Base-by-base conservation (phyloP, 2,888 invertebrate genomes). In the Scotopteryx bipunctaria region DNA sequence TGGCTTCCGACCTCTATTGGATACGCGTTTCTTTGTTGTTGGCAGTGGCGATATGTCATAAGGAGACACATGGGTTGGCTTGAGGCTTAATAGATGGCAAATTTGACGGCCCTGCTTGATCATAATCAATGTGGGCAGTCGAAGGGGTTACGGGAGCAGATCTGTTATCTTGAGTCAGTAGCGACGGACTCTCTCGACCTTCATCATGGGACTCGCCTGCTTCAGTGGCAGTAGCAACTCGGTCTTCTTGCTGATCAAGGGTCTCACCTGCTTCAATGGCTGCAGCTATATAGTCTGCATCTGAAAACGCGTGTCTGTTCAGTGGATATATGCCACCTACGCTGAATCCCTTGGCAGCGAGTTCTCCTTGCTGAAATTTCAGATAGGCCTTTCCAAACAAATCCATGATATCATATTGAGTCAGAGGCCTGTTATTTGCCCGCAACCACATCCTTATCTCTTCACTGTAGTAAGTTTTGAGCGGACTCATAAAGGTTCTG, bases 21-120 rank as follows among this genome's bases (percentile, higher is more conserved):
- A 36, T 9, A 3, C 17, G n/a, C 36, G 36, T 36, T 36, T 36
- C 11, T 36, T 36, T 36, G 21, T 36, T 17, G 8, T 36, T 36
- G 36, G 36, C 21, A 36, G 11, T 19, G 36, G 36, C 13, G 36
- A 36, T 19, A 36, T 36, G 11, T 36, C 36, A 36, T 36, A 36
- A 21, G 36, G 36, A 36, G 36, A 36, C 36, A 36, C 21, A 36
- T 35, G 36, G n/a, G 36, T 36, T 36, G 36, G 36, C 36, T 36
- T 36, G 36, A 16, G 11, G 21, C 19, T 2, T 36, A 1, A 8
- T 36, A 11, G 36, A 13, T 19, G 36, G 36, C 36, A 36, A 36
- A 36, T 36, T 16, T 36, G 36, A 36, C 36, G 36, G 36, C 11
- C 36, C 36, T 36, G 36, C 21, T 36, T 21, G 36, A 13, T 36